Conservation (phyloP, 2,797 vertebrate genomes). For the Momotus momota region DNA sequence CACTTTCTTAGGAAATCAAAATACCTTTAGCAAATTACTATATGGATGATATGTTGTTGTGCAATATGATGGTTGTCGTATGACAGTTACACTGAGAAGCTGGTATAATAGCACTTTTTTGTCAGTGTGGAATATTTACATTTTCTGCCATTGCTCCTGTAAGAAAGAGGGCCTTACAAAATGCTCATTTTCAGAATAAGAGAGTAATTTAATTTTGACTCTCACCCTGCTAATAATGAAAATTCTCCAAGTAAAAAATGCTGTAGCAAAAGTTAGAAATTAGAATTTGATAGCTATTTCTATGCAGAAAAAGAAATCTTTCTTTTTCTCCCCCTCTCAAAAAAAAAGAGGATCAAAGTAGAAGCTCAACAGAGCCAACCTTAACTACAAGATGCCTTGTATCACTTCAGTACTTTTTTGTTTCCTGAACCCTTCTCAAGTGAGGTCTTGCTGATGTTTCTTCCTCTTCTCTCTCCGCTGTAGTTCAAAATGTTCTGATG, state of each 20-base stretch:
- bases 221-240: neutral
- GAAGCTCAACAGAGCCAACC: neutral
- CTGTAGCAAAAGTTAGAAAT: neutral
- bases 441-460: neutral
- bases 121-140: neutral
- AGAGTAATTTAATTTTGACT: neutral
- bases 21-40: neutral
- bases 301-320: neutral
- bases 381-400: neutral
- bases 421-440: neutral
- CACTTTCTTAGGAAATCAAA: neutral
- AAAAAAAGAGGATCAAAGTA: neutral
- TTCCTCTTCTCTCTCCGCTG: neutral
- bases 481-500: neutral
- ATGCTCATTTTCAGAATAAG: neutral
- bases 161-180: neutral
- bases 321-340: no score
- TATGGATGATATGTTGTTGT: neutral
- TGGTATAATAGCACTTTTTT: neutral
- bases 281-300: neutral
- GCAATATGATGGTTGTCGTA: neutral
- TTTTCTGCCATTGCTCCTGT: neutral
- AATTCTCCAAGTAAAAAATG: neutral
- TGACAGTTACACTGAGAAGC: neutral
- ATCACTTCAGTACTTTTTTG: neutral